These are phyloP conservation scores for Bradynema listronoti DNA, from an alignment of 1,140 invertebrate genomes.

Conservation along the genomic window DNA sequence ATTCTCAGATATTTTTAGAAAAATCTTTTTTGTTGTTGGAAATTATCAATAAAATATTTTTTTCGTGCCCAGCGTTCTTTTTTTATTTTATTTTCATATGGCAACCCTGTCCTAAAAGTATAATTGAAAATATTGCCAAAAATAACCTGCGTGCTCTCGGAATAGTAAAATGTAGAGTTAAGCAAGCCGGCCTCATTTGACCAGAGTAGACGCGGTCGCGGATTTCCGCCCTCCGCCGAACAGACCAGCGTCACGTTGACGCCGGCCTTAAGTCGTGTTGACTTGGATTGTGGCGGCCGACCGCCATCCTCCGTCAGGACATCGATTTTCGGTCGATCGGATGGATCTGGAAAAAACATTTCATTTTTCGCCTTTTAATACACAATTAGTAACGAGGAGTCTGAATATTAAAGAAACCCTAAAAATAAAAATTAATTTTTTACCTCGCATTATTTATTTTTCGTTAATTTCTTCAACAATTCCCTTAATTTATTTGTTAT, in stretches of 20 bases:
- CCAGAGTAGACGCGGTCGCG: conserved; percentile 68
- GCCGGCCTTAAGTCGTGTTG: conserved; percentile 76
- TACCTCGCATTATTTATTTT: no score
- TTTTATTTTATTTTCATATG: no score
- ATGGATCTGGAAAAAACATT: conserved; percentile 57
- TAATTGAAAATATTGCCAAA: no score
- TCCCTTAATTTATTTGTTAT: no score
- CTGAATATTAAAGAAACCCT: not conserved
- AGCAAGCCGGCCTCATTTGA: conserved; percentile 18
- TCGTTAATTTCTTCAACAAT: no score
- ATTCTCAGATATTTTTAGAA: no score
- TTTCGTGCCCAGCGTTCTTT: no score
- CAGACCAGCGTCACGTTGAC: conserved; percentile 80
- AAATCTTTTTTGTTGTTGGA: no score
- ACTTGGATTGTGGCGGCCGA: no score
- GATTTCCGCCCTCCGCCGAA: conserved; percentile 84
- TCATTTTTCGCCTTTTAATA: not conserved
- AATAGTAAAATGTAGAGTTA: conserved; percentile 66
- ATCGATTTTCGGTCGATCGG: conserved; percentile 81
- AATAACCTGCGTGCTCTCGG: conserved; percentile 64
- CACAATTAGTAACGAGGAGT: not conserved
- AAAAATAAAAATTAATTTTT: no score
- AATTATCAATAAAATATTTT: no score
- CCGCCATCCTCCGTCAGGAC: conserved; percentile 73
- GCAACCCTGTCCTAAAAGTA: no score